Evolutionary conservation across 2,888 invertebrate genomes (phyloP).

Genomic region (Notodonta ziczac): DNA sequence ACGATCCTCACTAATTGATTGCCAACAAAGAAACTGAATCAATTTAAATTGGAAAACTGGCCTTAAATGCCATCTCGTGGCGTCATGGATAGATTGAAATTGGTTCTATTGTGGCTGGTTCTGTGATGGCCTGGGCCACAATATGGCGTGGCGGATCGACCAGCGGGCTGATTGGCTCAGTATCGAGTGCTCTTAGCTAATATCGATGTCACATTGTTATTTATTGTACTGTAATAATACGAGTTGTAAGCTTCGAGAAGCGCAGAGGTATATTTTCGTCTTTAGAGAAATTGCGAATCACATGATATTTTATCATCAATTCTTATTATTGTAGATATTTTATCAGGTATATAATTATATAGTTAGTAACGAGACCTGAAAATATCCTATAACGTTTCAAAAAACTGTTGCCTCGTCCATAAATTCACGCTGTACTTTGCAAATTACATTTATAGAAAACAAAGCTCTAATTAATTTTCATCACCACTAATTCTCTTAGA

Average conservation of each 20-base stretch:
- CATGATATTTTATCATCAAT: background rate
- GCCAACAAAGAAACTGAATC: constrained; percentile 36
- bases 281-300: background rate
- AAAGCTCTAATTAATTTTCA: constrained; percentile 35
- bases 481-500: constrained; percentile 33
- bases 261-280: background rate
- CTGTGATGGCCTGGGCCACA: background rate
- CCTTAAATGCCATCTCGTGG: background rate
- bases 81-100: background rate
- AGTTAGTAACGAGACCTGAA: too few relatives aligned
- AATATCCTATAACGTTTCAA: too few relatives aligned
- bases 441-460: background rate
- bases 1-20: constrained; percentile 1
- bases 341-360: too few relatives aligned
- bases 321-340: background rate
- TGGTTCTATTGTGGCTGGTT: background rate
- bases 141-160: background rate
- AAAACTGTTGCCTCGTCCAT: too few relatives aligned
- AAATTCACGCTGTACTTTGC: too few relatives aligned
- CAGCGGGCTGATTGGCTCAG: constrained; percentile 3
- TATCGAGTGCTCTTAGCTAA: constrained; percentile 7
- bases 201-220: constrained; percentile 8
- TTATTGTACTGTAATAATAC: constrained; percentile 7
- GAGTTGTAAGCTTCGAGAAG: background rate
- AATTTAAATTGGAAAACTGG: constrained; percentile 17